phyloP scores from a whole-genome alignment of 2,797 vertebrate genomes.

The Sciurus carolinensis region DNA sequence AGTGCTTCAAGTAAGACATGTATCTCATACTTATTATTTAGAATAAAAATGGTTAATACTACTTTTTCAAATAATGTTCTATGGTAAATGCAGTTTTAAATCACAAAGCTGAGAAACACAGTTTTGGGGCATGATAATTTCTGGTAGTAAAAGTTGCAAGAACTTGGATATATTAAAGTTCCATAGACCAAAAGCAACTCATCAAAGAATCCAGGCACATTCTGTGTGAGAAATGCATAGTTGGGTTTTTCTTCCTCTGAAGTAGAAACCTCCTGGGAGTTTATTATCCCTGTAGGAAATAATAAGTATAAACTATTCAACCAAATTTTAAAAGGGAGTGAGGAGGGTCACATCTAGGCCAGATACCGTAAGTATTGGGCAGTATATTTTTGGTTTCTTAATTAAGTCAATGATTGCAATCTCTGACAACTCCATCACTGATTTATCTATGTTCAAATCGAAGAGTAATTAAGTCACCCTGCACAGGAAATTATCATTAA shows the following conservation, averaged over 20 bases:
- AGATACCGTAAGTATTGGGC: not conserved
- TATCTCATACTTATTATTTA: not conserved
- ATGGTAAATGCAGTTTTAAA: slow-evolving; percentile 1
- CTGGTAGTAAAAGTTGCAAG: not conserved
- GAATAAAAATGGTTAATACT: slow-evolving; percentile 19
- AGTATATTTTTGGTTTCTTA: not conserved
- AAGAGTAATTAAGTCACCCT: slow-evolving; percentile 16
- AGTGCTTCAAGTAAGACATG: not conserved
- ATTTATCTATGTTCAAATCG: slow-evolving; percentile 42
- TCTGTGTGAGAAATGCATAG: not conserved
- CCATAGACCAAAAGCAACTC: not conserved
- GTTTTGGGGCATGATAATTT: not conserved
- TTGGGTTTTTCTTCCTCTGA: not conserved
- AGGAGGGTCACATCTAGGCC: not conserved
- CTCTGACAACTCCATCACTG: not conserved
- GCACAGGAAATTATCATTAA: slow-evolving; percentile 2
- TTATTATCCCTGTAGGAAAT: slow-evolving; percentile 20
- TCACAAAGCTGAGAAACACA: not conserved
- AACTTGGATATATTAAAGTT: not conserved
- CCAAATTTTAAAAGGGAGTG: not conserved
- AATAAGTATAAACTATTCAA: slow-evolving; percentile 38
- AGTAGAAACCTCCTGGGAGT: not conserved
- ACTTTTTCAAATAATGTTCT: not conserved
- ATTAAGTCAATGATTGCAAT: slow-evolving; percentile 41
- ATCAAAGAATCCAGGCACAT: not conserved